Evolutionary conservation across 2,888 invertebrate species (phyloP), one percentile per base, ranked within the genome.

Genomic region (Mongoloraphidia duomilia): DNA sequence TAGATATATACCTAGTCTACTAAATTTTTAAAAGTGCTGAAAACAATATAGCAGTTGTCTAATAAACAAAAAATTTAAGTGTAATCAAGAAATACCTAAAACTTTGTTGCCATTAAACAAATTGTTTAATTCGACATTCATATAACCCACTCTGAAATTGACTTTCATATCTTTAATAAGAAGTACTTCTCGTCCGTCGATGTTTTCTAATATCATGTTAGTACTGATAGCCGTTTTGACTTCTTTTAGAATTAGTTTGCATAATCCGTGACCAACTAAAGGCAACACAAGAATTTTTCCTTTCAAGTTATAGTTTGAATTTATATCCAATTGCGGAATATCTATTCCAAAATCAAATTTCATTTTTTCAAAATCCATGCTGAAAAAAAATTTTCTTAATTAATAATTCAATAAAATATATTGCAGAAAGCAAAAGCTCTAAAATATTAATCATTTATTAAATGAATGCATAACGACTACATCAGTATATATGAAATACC

Each of bases 71-170:
- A n/a, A n/a, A n/a, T n/a, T n/a, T n/a, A n/a, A n/a, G n/a, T n/a
- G n/a, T n/a, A n/a, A n/a, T n/a, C n/a, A n/a, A n/a, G n/a, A n/a
- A n/a, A n/a, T 61, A 72, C 73, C 73, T 55, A 79, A 63, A 52
- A 77, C 68, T 60, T 75, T 72, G 57, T 79, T 79, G 43, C 79
- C 79, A 59, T 78, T 78, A 60, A 79, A 79, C 9, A 79, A 66
- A 62, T 78, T 77, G 45, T 71, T 69, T 14, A 79, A 62, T 52
- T 74, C 70, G 17, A 76, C 70, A 12, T 71, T 68, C 66, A 77
- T 71, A 4, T 65, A 64, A 10, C 71, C 68, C 48, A 78, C 69
- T 42, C 65, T 66, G 56, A 78, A 78, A 37, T 69, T 69, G 0
- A 78, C 75, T 53, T 70, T 68, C 74, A 77, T 77, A 37, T 70